Conservation (phyloP, 2,888 invertebrate genomes). For the Zygothrica quintamaculata region DNA sequence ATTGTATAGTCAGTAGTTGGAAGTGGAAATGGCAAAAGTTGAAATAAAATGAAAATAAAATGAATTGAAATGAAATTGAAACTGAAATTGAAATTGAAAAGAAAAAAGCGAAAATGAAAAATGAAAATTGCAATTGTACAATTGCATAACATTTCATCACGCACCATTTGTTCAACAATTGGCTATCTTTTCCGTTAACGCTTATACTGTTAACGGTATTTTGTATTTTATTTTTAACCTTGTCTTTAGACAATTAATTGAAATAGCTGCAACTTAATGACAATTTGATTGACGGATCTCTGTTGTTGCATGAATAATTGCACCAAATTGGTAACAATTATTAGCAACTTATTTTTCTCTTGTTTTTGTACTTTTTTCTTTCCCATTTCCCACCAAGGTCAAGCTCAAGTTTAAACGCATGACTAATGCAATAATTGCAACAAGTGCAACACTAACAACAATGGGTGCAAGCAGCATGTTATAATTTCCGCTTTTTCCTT, state of each 20-base stretch:
- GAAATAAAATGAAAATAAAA: too few relatives aligned
- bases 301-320: constrained; percentile 45
- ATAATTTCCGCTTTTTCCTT: constrained; percentile 72
- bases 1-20: constrained; percentile 51
- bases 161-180: constrained; percentile 51
- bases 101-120: constrained; percentile 24
- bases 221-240: constrained; percentile 5
- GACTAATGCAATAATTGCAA: constrained; percentile 44
- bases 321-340: constrained; percentile 40
- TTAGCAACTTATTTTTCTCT: constrained; percentile 15
- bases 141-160: constrained; percentile 74
- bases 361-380: too few relatives aligned
- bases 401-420: constrained; percentile 79
- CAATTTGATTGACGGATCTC: constrained; percentile 54
- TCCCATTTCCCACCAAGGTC: constrained; percentile 71
- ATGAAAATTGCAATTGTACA: constrained; percentile 18
- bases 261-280: constrained; percentile 38
- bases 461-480: constrained; percentile 27
- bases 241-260: constrained; percentile 40
- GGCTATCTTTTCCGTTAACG: constrained; percentile 43
- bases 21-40: constrained; percentile 40
- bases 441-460: constrained; percentile 5
- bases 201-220: constrained; percentile 29
- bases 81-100: constrained; percentile 30
- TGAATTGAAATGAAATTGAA: too few relatives aligned